phyloP scores from a whole-genome alignment of 2,888 invertebrate genomes.

The Cistogaster globosa region DNA sequence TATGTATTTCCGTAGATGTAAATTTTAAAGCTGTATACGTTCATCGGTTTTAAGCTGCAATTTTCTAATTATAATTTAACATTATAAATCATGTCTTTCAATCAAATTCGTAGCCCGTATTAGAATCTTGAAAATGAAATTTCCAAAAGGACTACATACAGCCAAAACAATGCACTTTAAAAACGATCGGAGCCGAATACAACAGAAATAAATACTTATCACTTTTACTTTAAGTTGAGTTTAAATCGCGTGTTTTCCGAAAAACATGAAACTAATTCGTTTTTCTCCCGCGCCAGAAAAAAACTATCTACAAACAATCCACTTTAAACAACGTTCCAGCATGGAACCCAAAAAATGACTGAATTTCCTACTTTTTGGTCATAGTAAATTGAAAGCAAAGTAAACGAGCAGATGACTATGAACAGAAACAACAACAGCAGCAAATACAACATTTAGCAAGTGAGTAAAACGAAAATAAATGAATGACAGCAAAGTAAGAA shows the following conservation, averaged over 20 bases:
- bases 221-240: slow-evolving; percentile 58
- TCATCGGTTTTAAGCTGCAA: slow-evolving; percentile 23
- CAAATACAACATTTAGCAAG: slow-evolving; percentile 16
- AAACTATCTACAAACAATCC: not conserved
- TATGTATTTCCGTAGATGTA: not conserved
- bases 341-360: slow-evolving; percentile 75
- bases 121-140: slow-evolving; percentile 25
- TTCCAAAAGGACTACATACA: slow-evolving; percentile 33
- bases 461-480: not conserved
- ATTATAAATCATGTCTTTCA: not conserved
- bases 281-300: slow-evolving; percentile 16
- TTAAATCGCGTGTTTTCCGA: slow-evolving; percentile 50
- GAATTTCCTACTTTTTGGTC: slow-evolving; percentile 47
- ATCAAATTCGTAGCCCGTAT: slow-evolving; percentile 21
- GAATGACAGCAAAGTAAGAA: too few relatives aligned
- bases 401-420: slow-evolving; percentile 36
- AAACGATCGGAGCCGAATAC: slow-evolving; percentile 55
- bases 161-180: slow-evolving; percentile 43
- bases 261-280: slow-evolving; percentile 30
- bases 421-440: slow-evolving; percentile 29
- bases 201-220: slow-evolving; percentile 51
- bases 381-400: slow-evolving; percentile 29
- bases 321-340: slow-evolving; percentile 73
- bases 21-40: slow-evolving; percentile 34
- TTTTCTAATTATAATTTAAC: slow-evolving; percentile 14